phyloP scores from a whole-genome alignment of 2,797 vertebrate genomes.

The Xiphorhynchus erythropygius region DNA sequence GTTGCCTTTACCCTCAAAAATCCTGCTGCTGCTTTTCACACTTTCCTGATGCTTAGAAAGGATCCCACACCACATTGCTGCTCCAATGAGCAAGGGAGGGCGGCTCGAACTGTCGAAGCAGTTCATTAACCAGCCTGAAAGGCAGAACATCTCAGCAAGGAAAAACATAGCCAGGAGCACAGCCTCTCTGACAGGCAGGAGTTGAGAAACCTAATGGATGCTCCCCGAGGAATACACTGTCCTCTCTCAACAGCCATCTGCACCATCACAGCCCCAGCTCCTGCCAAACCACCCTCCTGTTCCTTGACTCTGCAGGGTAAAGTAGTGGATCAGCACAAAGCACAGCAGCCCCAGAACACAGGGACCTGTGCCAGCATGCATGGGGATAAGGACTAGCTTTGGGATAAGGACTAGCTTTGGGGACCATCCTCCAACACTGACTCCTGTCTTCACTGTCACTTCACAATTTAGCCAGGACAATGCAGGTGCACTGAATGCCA shows the following conservation, averaged over 20 bases:
- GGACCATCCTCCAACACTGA: neutral
- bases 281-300: neutral
- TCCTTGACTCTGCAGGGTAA: neutral
- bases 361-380: neutral
- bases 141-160: constrained; percentile 4
- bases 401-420: neutral
- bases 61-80: neutral
- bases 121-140: neutral
- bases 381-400: neutral
- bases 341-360: fast-evolving
- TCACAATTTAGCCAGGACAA: neutral
- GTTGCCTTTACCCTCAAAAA: neutral
- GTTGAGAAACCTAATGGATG: constrained; percentile 12
- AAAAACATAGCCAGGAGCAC: neutral
- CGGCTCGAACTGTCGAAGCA: neutral
- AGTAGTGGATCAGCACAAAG: constrained; percentile 1
- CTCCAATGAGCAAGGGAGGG: neutral
- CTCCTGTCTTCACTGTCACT: neutral
- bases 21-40: neutral
- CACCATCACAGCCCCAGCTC: neutral
- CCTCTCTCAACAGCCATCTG: neutral
- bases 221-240: neutral
- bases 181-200: neutral
- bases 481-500: fast-evolving
- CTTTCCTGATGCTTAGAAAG: neutral